A percentile compares a stretch with the other conserved stretches of the same genome.
phyloP scores from a whole-genome alignment of 1,140 invertebrate genomes.

The Psilanteris sp. region DNA sequence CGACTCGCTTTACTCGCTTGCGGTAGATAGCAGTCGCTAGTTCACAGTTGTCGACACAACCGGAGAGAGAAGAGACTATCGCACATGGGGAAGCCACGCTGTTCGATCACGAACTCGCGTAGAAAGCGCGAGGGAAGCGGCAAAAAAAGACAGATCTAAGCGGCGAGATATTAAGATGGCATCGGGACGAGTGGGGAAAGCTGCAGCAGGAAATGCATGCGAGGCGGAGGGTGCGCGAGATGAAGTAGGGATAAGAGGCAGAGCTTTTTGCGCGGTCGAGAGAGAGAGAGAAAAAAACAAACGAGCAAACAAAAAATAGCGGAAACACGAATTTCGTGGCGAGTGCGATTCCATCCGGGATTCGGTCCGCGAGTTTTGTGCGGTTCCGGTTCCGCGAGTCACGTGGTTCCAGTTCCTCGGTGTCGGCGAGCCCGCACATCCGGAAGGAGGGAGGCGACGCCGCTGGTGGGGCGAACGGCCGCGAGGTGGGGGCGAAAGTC shows the following conservation, averaged over 20 bases:
- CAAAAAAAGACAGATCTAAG: constrained; percentile 19
- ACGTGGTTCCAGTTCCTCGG: constrained; percentile 60
- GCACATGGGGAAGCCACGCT: constrained; percentile 37
- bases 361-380: constrained; percentile 63
- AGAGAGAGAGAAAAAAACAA: too few relatives aligned
- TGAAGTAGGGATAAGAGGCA: constrained; percentile 10
- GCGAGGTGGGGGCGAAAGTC: constrained; percentile 26
- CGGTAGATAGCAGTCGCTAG: constrained; percentile 74
- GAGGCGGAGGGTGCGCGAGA: background rate
- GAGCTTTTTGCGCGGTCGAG: constrained; percentile 28
- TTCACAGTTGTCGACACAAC: constrained; percentile 66
- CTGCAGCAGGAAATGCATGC: constrained; percentile 21
- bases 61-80: constrained; percentile 48
- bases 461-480: constrained; percentile 10
- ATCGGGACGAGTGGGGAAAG: background rate
- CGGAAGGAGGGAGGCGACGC: constrained; percentile 46
- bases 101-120: constrained; percentile 29
- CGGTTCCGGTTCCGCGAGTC: constrained; percentile 70
- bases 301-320: too few relatives aligned
- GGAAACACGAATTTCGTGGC: constrained; percentile 47
- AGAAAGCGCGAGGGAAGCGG: constrained; percentile 26
- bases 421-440: constrained; percentile 14
- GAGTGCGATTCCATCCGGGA: constrained; percentile 47
- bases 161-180: constrained; percentile 23
- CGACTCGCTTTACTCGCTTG: constrained; percentile 67